These are phyloP conservation scores for Montipora capitata DNA, from an alignment of 92 coral and sea anemone genomes.

Conservation along the genomic window DNA sequence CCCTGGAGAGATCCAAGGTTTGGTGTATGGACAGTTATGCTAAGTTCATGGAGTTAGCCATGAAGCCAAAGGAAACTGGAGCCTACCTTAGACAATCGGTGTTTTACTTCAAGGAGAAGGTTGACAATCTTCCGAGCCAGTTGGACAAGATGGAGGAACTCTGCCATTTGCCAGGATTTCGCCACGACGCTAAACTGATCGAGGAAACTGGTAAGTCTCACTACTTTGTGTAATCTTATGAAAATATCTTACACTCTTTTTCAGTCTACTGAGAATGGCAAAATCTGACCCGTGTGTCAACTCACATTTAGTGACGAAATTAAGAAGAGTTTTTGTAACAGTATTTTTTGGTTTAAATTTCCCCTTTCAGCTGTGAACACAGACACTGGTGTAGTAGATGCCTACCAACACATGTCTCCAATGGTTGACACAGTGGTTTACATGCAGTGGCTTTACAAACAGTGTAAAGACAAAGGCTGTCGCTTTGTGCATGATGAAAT, in stretches of 20 bases:
- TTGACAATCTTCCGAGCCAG: slow-evolving; percentile 40
- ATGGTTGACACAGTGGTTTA: slow-evolving; percentile 65
- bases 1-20: slow-evolving; percentile 56
- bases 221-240: too few relatives aligned
- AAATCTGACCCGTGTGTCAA: too few relatives aligned
- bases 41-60: slow-evolving; percentile 62
- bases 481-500: slow-evolving; percentile 61
- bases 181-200: slow-evolving; percentile 58
- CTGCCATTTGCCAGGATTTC: slow-evolving; percentile 54
- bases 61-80: slow-evolving; percentile 63
- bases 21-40: slow-evolving; percentile 63
- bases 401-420: slow-evolving; percentile 66
- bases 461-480: slow-evolving; percentile 69
- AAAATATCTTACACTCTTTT: too few relatives aligned
- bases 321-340: background rate
- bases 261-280: too few relatives aligned
- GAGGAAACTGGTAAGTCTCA: slow-evolving; percentile 44
- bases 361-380: slow-evolving; percentile 38
- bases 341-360: background rate
- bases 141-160: slow-evolving; percentile 53
- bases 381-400: slow-evolving; percentile 58
- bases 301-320: too few relatives aligned
- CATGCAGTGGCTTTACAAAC: slow-evolving; percentile 77
- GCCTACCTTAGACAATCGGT: slow-evolving; percentile 55
- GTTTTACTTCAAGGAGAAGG: slow-evolving; percentile 52